Base-by-base conservation (phyloP, 2,113 vertebrate genomes). In the Eidolon helvum region DNA sequence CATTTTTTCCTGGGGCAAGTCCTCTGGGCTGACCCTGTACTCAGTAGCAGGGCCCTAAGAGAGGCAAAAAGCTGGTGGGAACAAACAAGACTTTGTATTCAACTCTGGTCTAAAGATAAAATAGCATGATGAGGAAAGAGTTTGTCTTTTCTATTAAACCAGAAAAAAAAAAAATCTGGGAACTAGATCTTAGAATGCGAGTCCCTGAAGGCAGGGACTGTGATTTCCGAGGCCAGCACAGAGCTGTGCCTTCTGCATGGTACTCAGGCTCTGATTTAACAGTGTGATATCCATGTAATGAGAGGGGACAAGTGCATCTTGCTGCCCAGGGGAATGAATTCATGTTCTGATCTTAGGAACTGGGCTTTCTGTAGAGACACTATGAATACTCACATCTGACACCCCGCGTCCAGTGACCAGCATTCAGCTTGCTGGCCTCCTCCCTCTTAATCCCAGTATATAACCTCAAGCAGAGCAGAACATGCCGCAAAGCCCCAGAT, bases 231-330 rank as follows among this genome's bases (percentile, higher is more conserved):
- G 45, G 22, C 7, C 63, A 59, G 68, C 16, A 30, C 28, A 4
- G 22, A 18, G 21, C 4, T 50, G 7, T 65, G 53, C 33, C n/a
- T 71, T 21, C 28, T 0, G 0, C 9, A 1, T 12, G 30, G 33
- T 2, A 30, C 21, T 18, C 10, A 35, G 2, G 15, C 86, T 40
- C 90, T 11, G 33, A 74, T 18, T 22, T 71, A 28, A 66, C 45
- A 55, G 40, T 9, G 21, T 0, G 0, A 2, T 30, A 16, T 45
- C 26, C 4, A 3, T 2, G 1, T 8, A 21, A 48, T 8, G 40
- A 30, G 75, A 16, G 9, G 5, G 33, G 61, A 71, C 38, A 40
- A 26, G 16, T 8, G 15, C 14, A 33, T 75, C 77, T 57, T 16
- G 28, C 68, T 59, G 83, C 53, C 59, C 14, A 24, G 71, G 63